Base-by-base conservation (phyloP, 2,113 vertebrate genomes). In the Sphyrna mokarran region DNA sequence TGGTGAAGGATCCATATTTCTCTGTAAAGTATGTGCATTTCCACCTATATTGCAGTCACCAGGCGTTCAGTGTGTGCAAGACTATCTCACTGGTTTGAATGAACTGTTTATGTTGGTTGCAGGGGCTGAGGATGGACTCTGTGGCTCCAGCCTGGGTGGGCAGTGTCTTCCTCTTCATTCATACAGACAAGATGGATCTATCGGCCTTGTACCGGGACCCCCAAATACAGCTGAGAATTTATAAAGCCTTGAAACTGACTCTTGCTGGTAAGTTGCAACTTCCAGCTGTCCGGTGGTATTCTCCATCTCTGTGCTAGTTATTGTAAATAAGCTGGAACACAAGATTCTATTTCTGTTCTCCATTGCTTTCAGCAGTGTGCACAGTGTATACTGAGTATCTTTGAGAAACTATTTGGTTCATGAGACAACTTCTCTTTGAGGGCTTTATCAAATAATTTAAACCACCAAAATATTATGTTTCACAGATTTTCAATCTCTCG, bases 81-180 rank as follows among this genome's bases (percentile, higher is more conserved):
- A n/a, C 6, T 20, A 7, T 33, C 26, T 63, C 87, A 3, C 33
- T 66, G 58, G 14, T 93, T n/a, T 93, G 61, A 94, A 95, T 95
- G 96, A 86, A 23, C 14, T 18, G 22, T 13, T 3, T 26, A 7
- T 48, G 22, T 96, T 96, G 18, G 96, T 96, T 96, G 86, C 72
- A 98, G 97, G 97, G 96, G 96, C 97, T 97, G 97, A 97, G 97
- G 43, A 97, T 98, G 97, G 97, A 97, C 72, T 96, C 96, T 96
- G 96, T 96, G 96, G 96, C 97, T 0, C 66, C 97, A 61, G 96
- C 97, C 0, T 99, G 98, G 98, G 97, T 98, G 1, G 99, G 99
- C 96, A 98, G 98, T 0, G 98, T 97, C 0, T 99, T 99, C 58
- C 97, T 99, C 95, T 99, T 99, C 96, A 97, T 99, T 96, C 98